Evolutionary conservation across 2,888 invertebrate genomes (phyloP), one percentile per base, ranked within the genome.

Genomic region (Tanypteryx hageni): DNA sequence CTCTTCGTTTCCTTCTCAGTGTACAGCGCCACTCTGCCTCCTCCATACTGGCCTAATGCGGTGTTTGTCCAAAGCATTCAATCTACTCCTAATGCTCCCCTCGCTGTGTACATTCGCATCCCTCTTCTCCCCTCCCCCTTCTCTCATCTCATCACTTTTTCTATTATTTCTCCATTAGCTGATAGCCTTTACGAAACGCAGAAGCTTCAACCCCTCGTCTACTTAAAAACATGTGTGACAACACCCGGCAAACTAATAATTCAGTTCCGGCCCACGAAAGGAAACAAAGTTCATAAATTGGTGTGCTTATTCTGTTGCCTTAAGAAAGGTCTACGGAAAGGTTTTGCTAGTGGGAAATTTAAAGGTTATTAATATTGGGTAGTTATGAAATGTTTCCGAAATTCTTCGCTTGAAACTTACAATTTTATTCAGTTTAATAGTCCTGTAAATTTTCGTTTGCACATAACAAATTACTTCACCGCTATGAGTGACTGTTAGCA

Each of bases 41-140:
- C 76, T 76, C 44, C 76, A 27, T 76, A 27, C 76, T 76, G 27
- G 27, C 76, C 76, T 76, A 76, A 76, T 76, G 22, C 76, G 76
- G 76, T 76, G 76, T 76, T 76, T 76, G 76, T 76, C 27, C 76
- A 76, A 76, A 76, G 76, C 76, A 76, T 76, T 76, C 76, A 76
- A 76, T 76, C 76, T 76, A 76, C 76, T 76, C 76, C 76, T 64
- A 64, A 64, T 64, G 64, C 64, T n/a, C 64, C n/a, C n/a, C 68
- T 22, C 68, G 44, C 44, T 44, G 44, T 44, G 44, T 44, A 44
- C 44, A 44, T 44, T 44, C 44, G 44, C 44, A 44, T 44, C 44
- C 44, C 44, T 44, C 44, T 44, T 44, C 44, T 44, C 44, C 44
- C 44, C 44, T 44, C 44, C 44, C 44, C 44, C 44, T 5, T 44